Percentiles rank a stretch among this genome's conserved stretches.
Conservation (phyloP, 2,113 vertebrate genomes). For the Rhizomys pruinosus region DNA sequence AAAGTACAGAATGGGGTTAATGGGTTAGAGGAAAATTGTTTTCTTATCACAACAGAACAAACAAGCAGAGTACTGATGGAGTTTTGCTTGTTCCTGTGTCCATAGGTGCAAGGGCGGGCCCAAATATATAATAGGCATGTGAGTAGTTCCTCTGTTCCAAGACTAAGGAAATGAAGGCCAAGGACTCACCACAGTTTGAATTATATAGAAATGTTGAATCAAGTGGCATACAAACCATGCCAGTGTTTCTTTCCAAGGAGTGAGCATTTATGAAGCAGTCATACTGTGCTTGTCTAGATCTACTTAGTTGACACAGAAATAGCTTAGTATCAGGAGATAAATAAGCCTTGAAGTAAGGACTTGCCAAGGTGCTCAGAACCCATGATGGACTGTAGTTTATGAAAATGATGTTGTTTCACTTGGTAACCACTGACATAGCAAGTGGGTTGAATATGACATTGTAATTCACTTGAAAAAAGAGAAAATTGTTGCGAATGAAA, state of each 20-base stretch:
- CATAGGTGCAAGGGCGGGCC: neutral
- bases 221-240: neutral
- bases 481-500: neutral
- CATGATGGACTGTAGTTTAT: neutral
- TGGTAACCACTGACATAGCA: neutral
- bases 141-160: neutral
- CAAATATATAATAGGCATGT: neutral
- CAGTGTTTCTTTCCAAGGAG: neutral
- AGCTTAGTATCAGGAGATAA: conserved; percentile 42
- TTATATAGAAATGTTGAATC: neutral
- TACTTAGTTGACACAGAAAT: conserved; percentile 58
- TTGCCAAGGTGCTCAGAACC: neutral
- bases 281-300: conserved; percentile 8
- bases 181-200: neutral
- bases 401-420: conserved; percentile 16
- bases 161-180: neutral
- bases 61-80: neutral
- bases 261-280: neutral
- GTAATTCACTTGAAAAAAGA: neutral
- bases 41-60: neutral
- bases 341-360: conserved; percentile 8
- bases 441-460: neutral
- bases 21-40: neutral
- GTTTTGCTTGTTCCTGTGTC: neutral
- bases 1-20: neutral